Conservation (phyloP, 2,113 vertebrate genomes). For the Sylvia atricapilla region DNA sequence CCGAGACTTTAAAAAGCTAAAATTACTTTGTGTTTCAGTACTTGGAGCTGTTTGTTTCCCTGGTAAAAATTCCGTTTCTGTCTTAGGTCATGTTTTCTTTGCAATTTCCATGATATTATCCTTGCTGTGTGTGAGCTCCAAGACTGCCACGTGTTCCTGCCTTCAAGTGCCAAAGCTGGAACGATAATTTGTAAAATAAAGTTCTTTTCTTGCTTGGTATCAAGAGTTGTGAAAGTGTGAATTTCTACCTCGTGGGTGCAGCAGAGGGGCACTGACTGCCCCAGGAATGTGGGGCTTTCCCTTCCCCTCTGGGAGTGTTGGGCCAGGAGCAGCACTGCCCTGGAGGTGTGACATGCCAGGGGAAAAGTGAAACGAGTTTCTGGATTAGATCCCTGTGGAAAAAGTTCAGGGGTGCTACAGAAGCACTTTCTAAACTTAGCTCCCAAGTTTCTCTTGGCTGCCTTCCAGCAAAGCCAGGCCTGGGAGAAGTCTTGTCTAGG, state of each 20-base stretch:
- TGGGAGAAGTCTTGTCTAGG: neutral
- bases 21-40: neutral
- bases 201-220: neutral
- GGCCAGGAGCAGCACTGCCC: neutral
- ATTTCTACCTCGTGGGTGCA: rapidly evolving
- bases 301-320: too few relatives aligned
- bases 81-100: neutral
- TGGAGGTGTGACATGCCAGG: rapidly evolving
- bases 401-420: rapidly evolving
- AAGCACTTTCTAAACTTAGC: neutral
- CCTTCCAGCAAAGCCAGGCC: rapidly evolving
- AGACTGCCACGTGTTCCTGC: rapidly evolving
- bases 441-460: neutral
- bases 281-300: rapidly evolving
- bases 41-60: neutral
- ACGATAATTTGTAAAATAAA: neutral
- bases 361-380: neutral
- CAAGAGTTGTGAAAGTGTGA: neutral
- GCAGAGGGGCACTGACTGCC: rapidly evolving
- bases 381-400: neutral
- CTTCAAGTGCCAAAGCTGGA: neutral
- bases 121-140: neutral
- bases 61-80: neutral
- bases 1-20: neutral
- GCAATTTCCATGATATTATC: rapidly evolving